These are phyloP conservation scores for Rutpela maculata DNA, from an alignment of 2,888 invertebrate genomes.

Conservation along the genomic window DNA sequence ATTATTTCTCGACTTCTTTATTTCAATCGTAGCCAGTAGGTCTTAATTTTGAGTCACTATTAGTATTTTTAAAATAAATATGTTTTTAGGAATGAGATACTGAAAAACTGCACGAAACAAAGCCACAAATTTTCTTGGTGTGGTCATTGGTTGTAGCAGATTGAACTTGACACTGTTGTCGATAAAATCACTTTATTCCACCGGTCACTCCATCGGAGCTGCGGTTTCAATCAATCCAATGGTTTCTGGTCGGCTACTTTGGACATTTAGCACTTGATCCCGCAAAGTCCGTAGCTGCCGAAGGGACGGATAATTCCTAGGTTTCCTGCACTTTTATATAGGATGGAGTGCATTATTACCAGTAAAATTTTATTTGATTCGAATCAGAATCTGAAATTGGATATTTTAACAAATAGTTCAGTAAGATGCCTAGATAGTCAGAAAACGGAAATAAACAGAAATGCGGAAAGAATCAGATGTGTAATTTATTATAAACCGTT, in stretches of 20 bases:
- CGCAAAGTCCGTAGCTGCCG: background rate
- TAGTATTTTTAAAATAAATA: too few species aligned
- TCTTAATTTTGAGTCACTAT: too few species aligned
- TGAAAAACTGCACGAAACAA: background rate
- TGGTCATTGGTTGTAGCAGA: constrained; percentile 38
- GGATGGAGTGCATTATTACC: background rate
- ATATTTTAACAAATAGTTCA: too few species aligned
- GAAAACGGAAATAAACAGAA: too few species aligned
- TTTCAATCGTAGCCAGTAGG: too few species aligned
- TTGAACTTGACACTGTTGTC: constrained; percentile 41
- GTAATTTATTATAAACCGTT: too few species aligned
- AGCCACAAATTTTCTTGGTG: constrained; percentile 28
- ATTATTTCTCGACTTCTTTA: too few species aligned
- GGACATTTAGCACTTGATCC: constrained; percentile 38
- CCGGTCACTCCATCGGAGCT: constrained; percentile 40
- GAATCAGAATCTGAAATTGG: too few species aligned
- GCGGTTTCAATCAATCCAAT: constrained; percentile 43
- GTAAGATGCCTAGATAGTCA: too few species aligned
- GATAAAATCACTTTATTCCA: constrained; percentile 52
- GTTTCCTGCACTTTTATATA: background rate
- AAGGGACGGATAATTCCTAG: background rate
- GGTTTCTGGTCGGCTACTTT: constrained; percentile 32
- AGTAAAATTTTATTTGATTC: too few species aligned
- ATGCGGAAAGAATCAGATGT: too few species aligned
- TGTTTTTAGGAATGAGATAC: background rate